A percentile compares a stretch with the other conserved stretches of the same genome.
Evolutionary conservation across 2,113 vertebrate genomes (phyloP).

Genomic region (Vanacampus margaritifer): DNA sequence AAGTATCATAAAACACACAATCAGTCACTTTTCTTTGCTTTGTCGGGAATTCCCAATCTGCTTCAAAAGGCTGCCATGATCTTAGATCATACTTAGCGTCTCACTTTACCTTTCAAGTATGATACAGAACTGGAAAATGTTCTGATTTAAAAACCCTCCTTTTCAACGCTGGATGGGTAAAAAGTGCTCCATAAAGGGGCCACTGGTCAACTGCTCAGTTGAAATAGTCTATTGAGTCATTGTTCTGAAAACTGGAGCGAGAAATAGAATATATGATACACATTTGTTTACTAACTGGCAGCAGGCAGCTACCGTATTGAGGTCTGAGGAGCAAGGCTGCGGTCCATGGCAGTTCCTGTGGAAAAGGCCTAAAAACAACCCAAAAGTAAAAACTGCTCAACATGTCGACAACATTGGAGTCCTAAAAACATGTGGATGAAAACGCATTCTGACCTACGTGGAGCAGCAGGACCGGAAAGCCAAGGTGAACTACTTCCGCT

Average conservation of each 20-base stretch:
- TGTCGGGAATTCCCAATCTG: constrained; percentile 9
- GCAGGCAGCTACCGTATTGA: constrained; percentile 33
- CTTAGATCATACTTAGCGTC: constrained; percentile 6
- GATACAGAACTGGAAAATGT: constrained; percentile 15
- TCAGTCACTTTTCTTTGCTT: constrained; percentile 3
- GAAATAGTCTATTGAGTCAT: constrained; percentile 12
- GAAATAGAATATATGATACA: constrained; percentile 7
- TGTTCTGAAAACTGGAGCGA: not conserved
- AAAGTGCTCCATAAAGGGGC: constrained; percentile 10
- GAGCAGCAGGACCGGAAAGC: constrained; percentile 35
- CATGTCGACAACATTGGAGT: not conserved
- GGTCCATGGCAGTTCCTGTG: constrained; percentile 59
- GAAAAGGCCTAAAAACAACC: constrained; percentile 56
- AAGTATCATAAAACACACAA: constrained; percentile 13
- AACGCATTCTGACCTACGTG: constrained; percentile 53
- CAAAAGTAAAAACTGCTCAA: constrained; percentile 27
- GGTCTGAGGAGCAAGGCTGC: constrained; percentile 37
- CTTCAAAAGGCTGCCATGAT: not conserved
- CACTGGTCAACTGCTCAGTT: constrained; percentile 7
- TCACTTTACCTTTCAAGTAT: constrained; percentile 40
- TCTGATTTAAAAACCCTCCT: not conserved
- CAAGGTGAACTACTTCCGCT: constrained; percentile 65
- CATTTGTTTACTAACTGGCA: constrained; percentile 27
- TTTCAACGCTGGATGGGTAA: constrained; percentile 1
- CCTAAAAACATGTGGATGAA: not conserved